Conservation (phyloP, 2,113 vertebrate genomes). For the Melanostigma gelatinosum region DNA sequence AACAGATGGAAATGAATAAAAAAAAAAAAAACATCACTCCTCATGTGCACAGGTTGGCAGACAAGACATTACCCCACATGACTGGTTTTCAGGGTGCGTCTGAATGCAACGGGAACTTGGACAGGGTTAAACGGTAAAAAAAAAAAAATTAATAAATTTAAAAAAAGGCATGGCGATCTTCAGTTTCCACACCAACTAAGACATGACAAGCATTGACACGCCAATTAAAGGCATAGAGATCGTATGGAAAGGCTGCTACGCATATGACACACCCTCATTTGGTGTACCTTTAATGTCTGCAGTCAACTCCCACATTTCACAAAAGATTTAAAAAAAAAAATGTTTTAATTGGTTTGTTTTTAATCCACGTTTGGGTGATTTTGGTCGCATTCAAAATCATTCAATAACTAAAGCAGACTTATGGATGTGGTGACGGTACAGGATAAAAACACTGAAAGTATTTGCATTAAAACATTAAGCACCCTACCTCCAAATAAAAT, state of each 20-base stretch:
- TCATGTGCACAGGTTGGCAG: not conserved
- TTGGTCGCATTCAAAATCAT: not conserved
- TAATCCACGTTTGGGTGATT: not conserved
- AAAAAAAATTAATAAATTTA: too few species aligned
- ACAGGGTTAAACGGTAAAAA: not conserved
- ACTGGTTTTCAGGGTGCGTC: constrained; percentile 69
- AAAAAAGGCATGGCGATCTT: constrained; percentile 16
- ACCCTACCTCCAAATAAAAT: not conserved
- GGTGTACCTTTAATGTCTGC: not conserved
- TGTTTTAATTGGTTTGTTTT: too few species aligned
- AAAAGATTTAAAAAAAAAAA: not conserved
- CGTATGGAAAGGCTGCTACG: constrained; percentile 23
- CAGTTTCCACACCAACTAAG: not conserved
- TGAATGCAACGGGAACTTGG: not conserved
- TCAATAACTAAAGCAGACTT: too few species aligned
- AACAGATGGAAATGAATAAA: not conserved
- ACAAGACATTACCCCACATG: not conserved
- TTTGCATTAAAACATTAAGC: not conserved
- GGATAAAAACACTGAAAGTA: not conserved
- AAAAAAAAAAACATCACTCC: not conserved
- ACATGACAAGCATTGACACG: constrained; percentile 45
- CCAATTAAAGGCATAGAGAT: constrained; percentile 16
- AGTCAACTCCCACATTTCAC: not conserved
- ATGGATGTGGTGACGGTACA: not conserved
- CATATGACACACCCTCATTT: not conserved